phyloP scores from a whole-genome alignment of 2,888 invertebrate genomes.

The Acanthacorydalis orientalis region DNA sequence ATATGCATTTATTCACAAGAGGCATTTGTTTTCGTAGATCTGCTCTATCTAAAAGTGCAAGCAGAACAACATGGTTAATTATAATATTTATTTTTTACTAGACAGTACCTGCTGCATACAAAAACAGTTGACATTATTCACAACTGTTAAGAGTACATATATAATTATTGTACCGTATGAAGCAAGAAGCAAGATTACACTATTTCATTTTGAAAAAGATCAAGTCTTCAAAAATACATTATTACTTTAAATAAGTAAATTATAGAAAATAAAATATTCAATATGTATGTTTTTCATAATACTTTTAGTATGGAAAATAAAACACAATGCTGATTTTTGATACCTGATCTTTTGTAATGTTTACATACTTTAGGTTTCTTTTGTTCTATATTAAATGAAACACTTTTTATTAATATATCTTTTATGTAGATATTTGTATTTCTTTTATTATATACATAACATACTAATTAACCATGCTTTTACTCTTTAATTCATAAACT shows the following conservation, averaged over 20 bases:
- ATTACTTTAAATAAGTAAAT: not conserved
- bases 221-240: not conserved
- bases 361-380: not conserved
- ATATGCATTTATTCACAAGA: slow-evolving; percentile 16
- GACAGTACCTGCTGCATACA: not conserved
- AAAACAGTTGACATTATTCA: not conserved
- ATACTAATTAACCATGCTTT: slow-evolving; percentile 3
- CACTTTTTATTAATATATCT: too few species aligned
- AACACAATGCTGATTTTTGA: too few species aligned
- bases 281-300: not conserved
- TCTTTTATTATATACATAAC: not conserved
- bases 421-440: too few species aligned
- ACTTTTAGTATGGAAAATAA: not conserved
- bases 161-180: not conserved
- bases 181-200: slow-evolving; percentile 1
- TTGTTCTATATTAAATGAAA: too few species aligned
- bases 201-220: not conserved
- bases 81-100: not conserved
- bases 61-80: slow-evolving; percentile 8
- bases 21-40: slow-evolving; percentile 7
- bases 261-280: not conserved
- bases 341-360: not conserved
- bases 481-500: not conserved
- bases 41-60: slow-evolving; percentile 7
- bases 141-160: not conserved